Evolutionary conservation across 2,888 invertebrate species (phyloP).

Genomic region (Xestoiulus laeticollis): DNA sequence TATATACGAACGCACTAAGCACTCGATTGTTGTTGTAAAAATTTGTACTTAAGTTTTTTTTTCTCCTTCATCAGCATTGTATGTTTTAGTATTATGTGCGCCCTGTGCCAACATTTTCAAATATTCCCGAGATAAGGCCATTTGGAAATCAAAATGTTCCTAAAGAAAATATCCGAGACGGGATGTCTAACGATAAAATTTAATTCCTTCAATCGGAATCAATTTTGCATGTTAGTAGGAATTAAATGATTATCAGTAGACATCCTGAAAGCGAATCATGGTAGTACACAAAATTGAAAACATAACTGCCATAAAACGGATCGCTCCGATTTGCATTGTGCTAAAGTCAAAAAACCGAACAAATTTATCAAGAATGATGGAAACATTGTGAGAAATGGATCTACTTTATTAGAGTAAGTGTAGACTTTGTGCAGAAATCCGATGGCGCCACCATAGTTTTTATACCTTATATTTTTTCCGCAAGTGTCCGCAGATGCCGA

Average conservation of each 20-base stretch:
- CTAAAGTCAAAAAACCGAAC: neutral
- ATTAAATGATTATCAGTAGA: neutral
- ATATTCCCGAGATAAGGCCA: neutral
- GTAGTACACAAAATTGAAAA: neutral
- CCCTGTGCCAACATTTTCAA: constrained; percentile 29
- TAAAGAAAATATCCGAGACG: neutral
- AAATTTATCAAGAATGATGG: neutral
- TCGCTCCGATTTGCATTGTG: neutral
- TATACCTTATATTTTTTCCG: neutral
- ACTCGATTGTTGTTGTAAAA: constrained; percentile 6
- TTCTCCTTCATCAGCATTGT: neutral
- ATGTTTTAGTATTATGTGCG: constrained; percentile 29
- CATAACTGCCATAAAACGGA: neutral
- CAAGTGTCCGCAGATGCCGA: neutral
- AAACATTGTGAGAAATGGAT: neutral
- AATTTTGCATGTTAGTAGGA: neutral
- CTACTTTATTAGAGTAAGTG: neutral
- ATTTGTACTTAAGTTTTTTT: neutral
- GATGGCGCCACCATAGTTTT: neutral
- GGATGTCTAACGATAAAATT: neutral
- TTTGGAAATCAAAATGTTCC: constrained; percentile 14
- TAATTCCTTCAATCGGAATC: neutral
- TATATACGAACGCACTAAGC: neutral
- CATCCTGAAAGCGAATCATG: neutral
- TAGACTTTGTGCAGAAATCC: neutral